phyloP scores from a whole-genome alignment of 2,113 vertebrate species.

The Perccottus glenii region DNA sequence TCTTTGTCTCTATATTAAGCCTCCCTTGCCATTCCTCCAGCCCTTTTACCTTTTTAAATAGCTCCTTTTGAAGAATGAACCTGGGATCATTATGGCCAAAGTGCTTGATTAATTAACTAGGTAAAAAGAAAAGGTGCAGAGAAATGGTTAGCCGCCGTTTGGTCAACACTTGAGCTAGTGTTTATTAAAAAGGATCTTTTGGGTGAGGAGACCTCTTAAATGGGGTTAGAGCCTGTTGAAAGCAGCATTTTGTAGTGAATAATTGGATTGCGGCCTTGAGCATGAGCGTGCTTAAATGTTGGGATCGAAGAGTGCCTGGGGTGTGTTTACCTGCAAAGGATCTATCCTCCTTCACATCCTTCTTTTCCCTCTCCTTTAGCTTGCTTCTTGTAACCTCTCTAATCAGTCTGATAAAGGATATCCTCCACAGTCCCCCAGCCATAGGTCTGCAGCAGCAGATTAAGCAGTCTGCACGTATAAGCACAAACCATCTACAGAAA shows the following conservation, averaged over 20 bases:
- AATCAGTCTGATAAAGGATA: constrained; percentile 66
- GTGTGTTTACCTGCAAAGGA: constrained; percentile 70
- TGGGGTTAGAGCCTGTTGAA: constrained; percentile 66
- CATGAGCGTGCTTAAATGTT: constrained; percentile 60
- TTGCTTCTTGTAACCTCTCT: constrained; percentile 45
- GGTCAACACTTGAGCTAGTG: constrained; percentile 56
- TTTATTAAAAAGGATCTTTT: constrained; percentile 70
- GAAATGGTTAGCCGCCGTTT: constrained; percentile 60
- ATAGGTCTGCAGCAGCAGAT: constrained; percentile 59
- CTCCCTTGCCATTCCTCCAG: constrained; percentile 23
- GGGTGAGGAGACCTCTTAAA: constrained; percentile 70
- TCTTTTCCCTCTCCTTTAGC: constrained; percentile 42
- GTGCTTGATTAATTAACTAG: constrained; percentile 62
- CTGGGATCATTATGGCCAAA: constrained; percentile 41
- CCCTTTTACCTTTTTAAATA: constrained; percentile 35
- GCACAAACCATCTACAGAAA: constrained; percentile 32
- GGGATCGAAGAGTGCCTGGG: constrained; percentile 66
- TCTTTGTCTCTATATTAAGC: constrained; percentile 21
- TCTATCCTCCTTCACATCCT: constrained; percentile 34
- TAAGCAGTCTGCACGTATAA: constrained; percentile 46
- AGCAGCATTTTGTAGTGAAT: constrained; percentile 63
- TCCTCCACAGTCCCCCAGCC: constrained; percentile 55
- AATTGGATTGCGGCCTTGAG: constrained; percentile 73
- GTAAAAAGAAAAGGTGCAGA: constrained; percentile 47
- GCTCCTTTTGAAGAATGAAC: constrained; percentile 54